Base-by-base conservation (phyloP, 2,797 vertebrate species). In the Sebastes ruberrimus region DNA sequence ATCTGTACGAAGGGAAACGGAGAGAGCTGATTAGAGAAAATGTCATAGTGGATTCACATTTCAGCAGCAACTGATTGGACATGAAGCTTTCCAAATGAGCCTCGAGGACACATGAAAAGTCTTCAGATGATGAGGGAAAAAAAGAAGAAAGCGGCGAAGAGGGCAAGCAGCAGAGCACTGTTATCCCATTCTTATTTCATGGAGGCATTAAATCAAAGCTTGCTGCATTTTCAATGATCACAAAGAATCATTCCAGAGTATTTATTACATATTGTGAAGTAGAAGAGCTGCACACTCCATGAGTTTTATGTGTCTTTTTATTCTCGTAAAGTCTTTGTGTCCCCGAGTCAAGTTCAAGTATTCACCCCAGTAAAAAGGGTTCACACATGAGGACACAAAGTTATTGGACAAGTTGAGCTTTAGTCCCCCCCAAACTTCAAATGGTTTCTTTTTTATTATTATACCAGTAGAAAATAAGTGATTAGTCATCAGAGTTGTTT, bases 21-120 rank as follows among this genome's bases (percentile, higher is more conserved):
- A 76, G 81, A 72, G 71, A 73, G 72, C 71, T 92, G 93, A 94
- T 94, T 94, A 92, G 81, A 91, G 89, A 86, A 86, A 79, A 90
- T 83, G 92, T 93, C 93, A 89, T 80, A 71, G 87, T 28, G 73
- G 87, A 88, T 93, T 90, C 75, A 11, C 67, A 14, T 90, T 92
- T 89, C 85, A 71, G 74, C 64, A 52, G 84, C 65, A n/a, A 69
- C 81, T 89, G 87, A 94, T 93, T 89, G 81, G 86, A 86, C 80
- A 5, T 78, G 91, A 94, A 89, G 78, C 52, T 79, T 86, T 81
- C 81, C 62, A 64, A 90, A 90, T 87, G 84, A 90, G 80, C 56
- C 86, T n/a, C 4, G 8, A 84, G 86, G 81, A 80, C 77, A 73
- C 73, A 63, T 56, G 71, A 78, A 78, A 83, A 60, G 77, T 78